These are phyloP conservation scores for Acanthopagrus latus DNA, from an alignment of 2,797 vertebrate species.

Conservation along the genomic window DNA sequence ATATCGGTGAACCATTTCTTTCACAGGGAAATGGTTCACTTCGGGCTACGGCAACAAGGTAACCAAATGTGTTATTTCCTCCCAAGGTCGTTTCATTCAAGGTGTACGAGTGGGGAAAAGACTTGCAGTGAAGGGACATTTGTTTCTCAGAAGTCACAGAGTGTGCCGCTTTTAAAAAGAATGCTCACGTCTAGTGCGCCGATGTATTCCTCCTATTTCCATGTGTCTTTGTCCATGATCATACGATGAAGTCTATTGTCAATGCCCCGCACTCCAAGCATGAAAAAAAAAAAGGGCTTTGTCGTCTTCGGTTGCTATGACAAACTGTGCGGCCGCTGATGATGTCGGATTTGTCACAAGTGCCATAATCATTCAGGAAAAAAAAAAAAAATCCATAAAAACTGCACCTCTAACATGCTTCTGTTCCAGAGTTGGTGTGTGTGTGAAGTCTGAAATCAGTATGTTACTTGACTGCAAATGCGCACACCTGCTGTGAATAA, in stretches of 20 bases:
- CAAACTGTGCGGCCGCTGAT: slow-evolving; percentile 11
- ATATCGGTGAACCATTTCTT: slow-evolving; percentile 26
- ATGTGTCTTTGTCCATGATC: background rate
- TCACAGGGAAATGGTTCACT: slow-evolving; percentile 16
- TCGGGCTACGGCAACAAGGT: slow-evolving; percentile 12
- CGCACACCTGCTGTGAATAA: background rate
- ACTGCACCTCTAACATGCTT: slow-evolving; percentile 3
- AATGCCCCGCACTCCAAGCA: slow-evolving; percentile 20
- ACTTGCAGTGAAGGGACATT: slow-evolving; percentile 8
- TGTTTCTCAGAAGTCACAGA: slow-evolving; percentile 6
- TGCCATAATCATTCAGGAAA: background rate
- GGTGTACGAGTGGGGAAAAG: background rate
- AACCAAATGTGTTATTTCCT: slow-evolving; percentile 34
- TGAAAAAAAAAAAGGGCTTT: slow-evolving; percentile 33
- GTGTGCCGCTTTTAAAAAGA: slow-evolving; percentile 9
- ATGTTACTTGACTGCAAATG: background rate
- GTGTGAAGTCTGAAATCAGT: background rate
- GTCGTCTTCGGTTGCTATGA: slow-evolving; percentile 22
- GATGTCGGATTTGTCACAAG: slow-evolving; percentile 24
- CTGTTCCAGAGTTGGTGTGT: background rate
- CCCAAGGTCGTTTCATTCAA: slow-evolving; percentile 36
- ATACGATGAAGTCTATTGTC: background rate
- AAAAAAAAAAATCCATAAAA: no score
- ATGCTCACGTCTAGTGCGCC: background rate
- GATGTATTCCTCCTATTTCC: slow-evolving; percentile 12